phyloP scores from a whole-genome alignment of 2,797 vertebrate species.

The Danio albolineatus region DNA sequence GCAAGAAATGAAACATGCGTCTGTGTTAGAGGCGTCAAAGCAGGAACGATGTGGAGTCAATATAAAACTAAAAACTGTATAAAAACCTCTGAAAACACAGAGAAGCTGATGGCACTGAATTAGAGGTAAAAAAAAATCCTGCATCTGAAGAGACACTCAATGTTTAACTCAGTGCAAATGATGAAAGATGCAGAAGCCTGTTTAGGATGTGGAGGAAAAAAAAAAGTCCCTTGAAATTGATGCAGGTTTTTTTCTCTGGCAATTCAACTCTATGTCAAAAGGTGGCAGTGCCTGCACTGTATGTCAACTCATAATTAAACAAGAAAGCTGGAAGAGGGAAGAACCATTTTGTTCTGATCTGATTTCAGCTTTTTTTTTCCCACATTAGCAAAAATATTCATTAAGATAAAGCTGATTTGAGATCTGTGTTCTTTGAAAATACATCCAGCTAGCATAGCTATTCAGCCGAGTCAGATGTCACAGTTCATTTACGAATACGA shows the following conservation, averaged over 20 bases:
- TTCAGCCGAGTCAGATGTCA: constrained; percentile 47
- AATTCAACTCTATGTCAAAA: constrained; percentile 73
- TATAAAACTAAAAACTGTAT: neutral
- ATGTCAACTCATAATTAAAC: constrained; percentile 62
- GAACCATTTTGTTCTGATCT: constrained; percentile 7
- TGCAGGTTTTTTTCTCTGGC: constrained; percentile 71
- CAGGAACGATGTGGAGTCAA: constrained; percentile 30
- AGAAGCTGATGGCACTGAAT: neutral
- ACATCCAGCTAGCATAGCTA: constrained; percentile 2
- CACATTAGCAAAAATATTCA: neutral
- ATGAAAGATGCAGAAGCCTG: neutral
- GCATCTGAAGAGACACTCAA: constrained; percentile 12
- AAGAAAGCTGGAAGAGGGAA: neutral
- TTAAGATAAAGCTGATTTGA: constrained; percentile 11
- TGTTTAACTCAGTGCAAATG: constrained; percentile 17
- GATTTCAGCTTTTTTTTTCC: neutral
- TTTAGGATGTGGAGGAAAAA: constrained; percentile 15
- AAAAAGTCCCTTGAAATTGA: constrained; percentile 66
- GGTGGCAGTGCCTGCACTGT: constrained; percentile 86
- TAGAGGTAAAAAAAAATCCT: constrained; percentile 10
- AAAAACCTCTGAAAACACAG: neutral
- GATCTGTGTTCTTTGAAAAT: constrained; percentile 22
- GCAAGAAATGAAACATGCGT: constrained; percentile 24
- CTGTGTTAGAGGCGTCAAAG: constrained; percentile 47
- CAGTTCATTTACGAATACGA: constrained; percentile 10